A percentile compares a stretch with the other conserved stretches of the same genome.
phyloP scores from a whole-genome alignment of 2,113 vertebrate genomes.

The Cololabis saira region DNA sequence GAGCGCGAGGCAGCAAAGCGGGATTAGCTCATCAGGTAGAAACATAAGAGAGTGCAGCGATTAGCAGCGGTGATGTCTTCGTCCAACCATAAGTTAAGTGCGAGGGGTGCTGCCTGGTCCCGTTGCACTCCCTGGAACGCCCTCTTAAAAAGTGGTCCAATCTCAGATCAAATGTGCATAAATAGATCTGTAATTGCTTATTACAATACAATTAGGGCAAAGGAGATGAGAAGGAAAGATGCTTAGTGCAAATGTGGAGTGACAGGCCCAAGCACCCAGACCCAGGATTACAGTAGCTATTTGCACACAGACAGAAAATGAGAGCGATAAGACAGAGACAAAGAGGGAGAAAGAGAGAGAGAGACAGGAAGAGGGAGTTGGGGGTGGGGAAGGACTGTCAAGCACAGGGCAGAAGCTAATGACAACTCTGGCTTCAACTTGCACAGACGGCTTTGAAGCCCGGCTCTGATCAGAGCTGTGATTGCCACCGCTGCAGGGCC shows the following conservation, averaged over 20 bases:
- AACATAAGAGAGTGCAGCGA: slow-evolving; percentile 34
- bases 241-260: slow-evolving; percentile 81
- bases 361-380: slow-evolving; percentile 45
- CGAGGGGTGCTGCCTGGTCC: slow-evolving; percentile 35
- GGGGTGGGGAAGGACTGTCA: slow-evolving; percentile 64
- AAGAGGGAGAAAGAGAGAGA: slow-evolving; percentile 28
- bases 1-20: slow-evolving; percentile 31
- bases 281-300: slow-evolving; percentile 71
- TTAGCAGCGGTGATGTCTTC: slow-evolving; percentile 34
- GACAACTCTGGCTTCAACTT: slow-evolving; percentile 73
- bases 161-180: slow-evolving; percentile 77
- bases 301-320: slow-evolving; percentile 66
- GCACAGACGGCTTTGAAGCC: slow-evolving; percentile 74
- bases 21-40: slow-evolving; percentile 61
- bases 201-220: slow-evolving; percentile 83
- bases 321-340: slow-evolving; percentile 52
- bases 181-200: slow-evolving; percentile 83
- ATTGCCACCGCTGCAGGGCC: slow-evolving; percentile 73
- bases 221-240: slow-evolving; percentile 79
- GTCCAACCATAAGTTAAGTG: slow-evolving; percentile 42
- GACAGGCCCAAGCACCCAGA: slow-evolving; percentile 74
- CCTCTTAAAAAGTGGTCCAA: slow-evolving; percentile 77
- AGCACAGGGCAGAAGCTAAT: slow-evolving; percentile 76
- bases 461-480: slow-evolving; percentile 73
- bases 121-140: slow-evolving; percentile 26